Base-by-base conservation (phyloP, 2,113 vertebrate genomes). In the Dicerorhinus sumatrensis region DNA sequence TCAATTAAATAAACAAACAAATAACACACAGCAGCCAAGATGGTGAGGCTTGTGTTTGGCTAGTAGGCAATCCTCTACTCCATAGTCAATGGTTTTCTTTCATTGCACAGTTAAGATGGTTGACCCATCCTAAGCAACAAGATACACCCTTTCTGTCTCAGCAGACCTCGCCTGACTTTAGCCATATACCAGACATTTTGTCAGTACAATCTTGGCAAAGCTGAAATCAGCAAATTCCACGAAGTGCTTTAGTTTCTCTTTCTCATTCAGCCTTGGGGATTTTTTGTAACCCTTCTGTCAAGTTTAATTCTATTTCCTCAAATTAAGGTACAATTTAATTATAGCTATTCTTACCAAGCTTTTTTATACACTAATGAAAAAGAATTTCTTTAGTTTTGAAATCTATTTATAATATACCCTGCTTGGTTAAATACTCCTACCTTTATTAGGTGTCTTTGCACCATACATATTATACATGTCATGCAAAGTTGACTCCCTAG, bases 301-400 rank as follows among this genome's bases (percentile, higher is more conserved):
- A 76, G 25, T 33, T 84, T 86, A 54, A 79, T 83, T 87, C 77
- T 63, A 56, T 62, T 91, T 69, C 8, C 14, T 51, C 46, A 87
- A 96, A 73, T 54, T 70, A 90, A 93, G 69, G 10, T 79, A 54
- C 16, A 83, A 29, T 60, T 79, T 88, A 84, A 88, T 86, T 82
- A 70, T 9, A 81, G 70, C 20, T 92, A 21, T 60, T 94, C 23
- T 95, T 70, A 62, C 14, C 60, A 62, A 62, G 0, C 4, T 75
- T 72, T 89, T 91, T 42, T 31, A 48, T 51, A 42, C 36, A n/a
- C 23, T 90, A 65, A 80, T 85, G 46, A 54, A 76, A 93, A 93
- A 88, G 20, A 70, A 39, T n/a, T 69, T 51, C 29, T 69, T 88
- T 82, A 8, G 21, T 42, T 88, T 80, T 58, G n/a, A 91, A 82